Evolutionary conservation across 1,140 invertebrate species (phyloP).

Genomic region (Tigriopus japonicus): DNA sequence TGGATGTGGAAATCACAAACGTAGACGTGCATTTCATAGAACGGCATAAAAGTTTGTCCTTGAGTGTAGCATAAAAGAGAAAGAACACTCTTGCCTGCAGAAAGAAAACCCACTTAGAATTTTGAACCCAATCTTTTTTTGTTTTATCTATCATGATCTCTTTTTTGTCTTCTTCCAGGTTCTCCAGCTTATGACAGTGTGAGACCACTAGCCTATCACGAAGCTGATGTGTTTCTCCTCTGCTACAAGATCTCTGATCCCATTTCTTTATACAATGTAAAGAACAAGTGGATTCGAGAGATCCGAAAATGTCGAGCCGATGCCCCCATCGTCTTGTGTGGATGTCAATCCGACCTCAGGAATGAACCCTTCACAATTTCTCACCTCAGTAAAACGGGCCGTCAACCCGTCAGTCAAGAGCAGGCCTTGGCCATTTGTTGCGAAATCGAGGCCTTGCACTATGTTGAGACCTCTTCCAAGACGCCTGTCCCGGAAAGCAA

Average conservation of each 20-base stretch:
- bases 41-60: no score
- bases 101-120: no score
- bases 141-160: no score
- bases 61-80: no score
- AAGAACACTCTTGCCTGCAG: no score
- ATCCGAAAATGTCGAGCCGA: constrained; percentile 3
- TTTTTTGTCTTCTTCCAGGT: constrained; percentile 7
- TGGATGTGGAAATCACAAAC: no score
- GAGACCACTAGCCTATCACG: constrained; percentile 5
- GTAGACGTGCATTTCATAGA: no score
- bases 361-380: constrained; percentile 1
- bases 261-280: neutral
- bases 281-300: constrained; percentile 13
- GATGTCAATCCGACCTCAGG: constrained; percentile 12
- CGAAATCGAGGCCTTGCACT: constrained; percentile 7
- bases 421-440: constrained; percentile 7
- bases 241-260: constrained; percentile 14
- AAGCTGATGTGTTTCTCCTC: constrained; percentile 13
- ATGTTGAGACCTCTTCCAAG: constrained; percentile 13
- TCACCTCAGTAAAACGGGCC: neutral
- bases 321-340: constrained; percentile 2
- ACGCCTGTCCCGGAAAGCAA: neutral
- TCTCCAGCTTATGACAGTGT: constrained; percentile 4
- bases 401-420: constrained; percentile 1
- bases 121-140: no score